Base-by-base conservation (phyloP, 2,888 invertebrate genomes). In the Brachypalpus laphriformis region DNA sequence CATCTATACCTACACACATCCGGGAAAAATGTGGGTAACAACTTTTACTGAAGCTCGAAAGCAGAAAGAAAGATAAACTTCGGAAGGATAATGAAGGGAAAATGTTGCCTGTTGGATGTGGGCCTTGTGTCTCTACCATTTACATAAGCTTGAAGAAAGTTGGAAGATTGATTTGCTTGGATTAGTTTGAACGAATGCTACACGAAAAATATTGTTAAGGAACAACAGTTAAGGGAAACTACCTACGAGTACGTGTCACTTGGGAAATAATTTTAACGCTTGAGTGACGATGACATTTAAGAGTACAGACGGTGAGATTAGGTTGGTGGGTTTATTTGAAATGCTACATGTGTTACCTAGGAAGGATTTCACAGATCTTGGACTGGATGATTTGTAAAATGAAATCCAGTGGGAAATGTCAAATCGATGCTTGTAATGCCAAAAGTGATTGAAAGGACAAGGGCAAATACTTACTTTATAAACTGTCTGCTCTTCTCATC, bases 221-320 rank as follows among this genome's bases (percentile, higher is more conserved):
- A 66, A 51, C 40, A 51, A 51, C 51, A 37, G 66, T 66, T 51
- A 25, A 51, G 51, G 22, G 9, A 51, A 66, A 51, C 51, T 51
- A n/a, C n/a, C n/a, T n/a, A n/a, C n/a, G n/a, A n/a, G n/a, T n/a
- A 51, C 51, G 51, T 66, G 51, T 66, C 66, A 66, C 66, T 66
- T 51, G 51, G 37, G 51, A 25, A 51, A 51, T 22, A 51, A 51
- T 9, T 37, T 66, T 51, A 37, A 51, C 51, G 51, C 51, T 34
- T 37, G 25, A 22, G 16, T 37, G 66, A 14, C 66, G 66, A 51
- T 51, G 49, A 14, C 34, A 49, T 34, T 51, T 51, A 25, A 2
- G 25, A 25, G 25, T 5, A 18, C 18, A 18, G 45, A 18, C 2
- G 1, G 45, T 20, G 22, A n/a, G 6, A 25, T 49, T 22, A 22